Base-by-base conservation (phyloP, 2,797 vertebrate species). In the Alectoris magna region DNA sequence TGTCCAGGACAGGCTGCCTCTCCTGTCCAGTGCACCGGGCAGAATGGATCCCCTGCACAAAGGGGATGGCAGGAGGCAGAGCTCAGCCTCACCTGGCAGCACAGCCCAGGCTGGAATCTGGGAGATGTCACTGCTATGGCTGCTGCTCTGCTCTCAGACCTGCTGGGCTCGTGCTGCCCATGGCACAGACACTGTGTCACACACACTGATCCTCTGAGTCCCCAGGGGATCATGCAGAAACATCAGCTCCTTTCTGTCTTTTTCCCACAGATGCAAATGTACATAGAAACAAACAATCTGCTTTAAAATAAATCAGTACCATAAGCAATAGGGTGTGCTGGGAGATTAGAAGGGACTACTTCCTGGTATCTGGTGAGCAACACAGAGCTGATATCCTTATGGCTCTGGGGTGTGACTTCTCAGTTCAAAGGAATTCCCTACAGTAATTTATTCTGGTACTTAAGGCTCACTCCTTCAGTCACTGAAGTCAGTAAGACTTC, bases 381-480 rank as follows among this genome's bases (percentile, higher is more conserved):
- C 60, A 27, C 63, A 71, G 75, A 68, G 62, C 49, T 84, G 84
- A 87, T 84, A 79, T 71, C 84, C 83, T 68, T 6, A 29, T 46
- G 90, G 66, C 74, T 94, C 46, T 90, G 74, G 90, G 86, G 44
- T 87, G 77, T 87, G 84, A 93, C 64, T 90, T 73, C 86, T 66
- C 81, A 82, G 78, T 94, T 96, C 90, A 94, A 94, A 95, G 81
- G 90, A 94, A 95, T 94, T 90, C 93, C 62, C 81, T 72, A 39
- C 66, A 93, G 56, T 83, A 55, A 90, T 88, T 93, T 87, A 77
- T 93, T 88, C 72, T 85, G 95, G 77, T 62, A 88, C 94, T 94
- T 87, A 43, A 94, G 74, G 55, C 41, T 93, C 58, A 60, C 31
- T 76, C 56, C 46, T 91, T 49, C 83, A 70, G 64, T 58, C 60